These are phyloP conservation scores for Dione vanillae DNA, from an alignment of 2,888 invertebrate genomes.

Conservation along the genomic window DNA sequence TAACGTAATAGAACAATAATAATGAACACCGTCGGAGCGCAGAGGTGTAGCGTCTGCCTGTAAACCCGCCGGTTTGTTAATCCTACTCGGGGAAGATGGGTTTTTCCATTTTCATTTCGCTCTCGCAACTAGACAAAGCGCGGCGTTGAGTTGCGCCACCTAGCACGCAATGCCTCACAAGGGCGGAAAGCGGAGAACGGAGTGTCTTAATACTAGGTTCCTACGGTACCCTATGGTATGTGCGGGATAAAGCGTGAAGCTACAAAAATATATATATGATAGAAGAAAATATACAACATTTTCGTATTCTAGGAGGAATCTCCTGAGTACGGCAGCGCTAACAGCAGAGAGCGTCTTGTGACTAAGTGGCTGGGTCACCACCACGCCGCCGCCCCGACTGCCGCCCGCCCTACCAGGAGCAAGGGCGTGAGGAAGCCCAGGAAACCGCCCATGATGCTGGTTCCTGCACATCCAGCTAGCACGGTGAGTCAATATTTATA, in stretches of 20 bases:
- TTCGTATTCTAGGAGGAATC: slow-evolving; percentile 56
- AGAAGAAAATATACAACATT: background rate
- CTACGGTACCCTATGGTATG: no score
- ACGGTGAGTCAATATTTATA: slow-evolving; percentile 61
- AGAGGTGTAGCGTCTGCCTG: no score
- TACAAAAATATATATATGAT: background rate
- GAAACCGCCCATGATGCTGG: slow-evolving; percentile 67
- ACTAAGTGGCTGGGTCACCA: slow-evolving; percentile 84
- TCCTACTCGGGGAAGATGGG: no score
- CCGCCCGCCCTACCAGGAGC: slow-evolving; percentile 45
- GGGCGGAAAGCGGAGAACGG: no score
- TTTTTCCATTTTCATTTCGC: no score
- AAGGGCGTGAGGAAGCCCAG: slow-evolving; percentile 65
- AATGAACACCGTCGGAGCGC: no score
- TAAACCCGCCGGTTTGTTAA: no score
- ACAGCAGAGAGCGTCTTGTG: slow-evolving; percentile 83
- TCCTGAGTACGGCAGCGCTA: slow-evolving; percentile 74
- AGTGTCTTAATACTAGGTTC: background rate
- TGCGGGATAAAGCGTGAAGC: background rate
- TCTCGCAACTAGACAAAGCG: no score
- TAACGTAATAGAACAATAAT: no score
- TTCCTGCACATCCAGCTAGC: slow-evolving; percentile 76
- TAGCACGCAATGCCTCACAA: no score
- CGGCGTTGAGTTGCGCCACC: no score
- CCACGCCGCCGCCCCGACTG: slow-evolving; percentile 55